Conservation (phyloP, 2,888 invertebrate genomes). For the Taenaris catops region DNA sequence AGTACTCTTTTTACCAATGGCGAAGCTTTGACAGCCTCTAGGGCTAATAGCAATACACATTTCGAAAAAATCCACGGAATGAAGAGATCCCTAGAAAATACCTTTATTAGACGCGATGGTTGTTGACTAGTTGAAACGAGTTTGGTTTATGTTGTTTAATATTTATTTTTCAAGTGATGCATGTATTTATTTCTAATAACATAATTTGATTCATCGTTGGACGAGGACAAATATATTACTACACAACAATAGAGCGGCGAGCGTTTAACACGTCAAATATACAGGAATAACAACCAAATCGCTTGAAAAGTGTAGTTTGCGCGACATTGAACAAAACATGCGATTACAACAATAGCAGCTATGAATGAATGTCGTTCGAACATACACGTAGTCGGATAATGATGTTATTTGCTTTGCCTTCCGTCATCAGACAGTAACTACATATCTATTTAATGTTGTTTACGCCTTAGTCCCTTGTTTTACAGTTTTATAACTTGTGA, state of each 20-base stretch:
- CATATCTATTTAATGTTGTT: slow-evolving; percentile 28
- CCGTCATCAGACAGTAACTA: slow-evolving; percentile 49
- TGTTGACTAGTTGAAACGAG: too few species aligned
- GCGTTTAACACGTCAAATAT: slow-evolving; percentile 11
- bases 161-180: too few species aligned
- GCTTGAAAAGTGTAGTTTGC: slow-evolving; percentile 38
- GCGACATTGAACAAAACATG: slow-evolving; percentile 64
- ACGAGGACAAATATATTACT: slow-evolving; percentile 2
- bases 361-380: slow-evolving; percentile 56
- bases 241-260: neutral
- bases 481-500: too few species aligned
- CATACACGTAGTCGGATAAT: slow-evolving; percentile 56
- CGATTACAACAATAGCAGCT: slow-evolving; percentile 58
- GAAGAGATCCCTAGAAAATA: too few species aligned
- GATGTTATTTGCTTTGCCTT: slow-evolving; percentile 65
- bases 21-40: too few species aligned
- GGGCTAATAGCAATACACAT: too few species aligned
- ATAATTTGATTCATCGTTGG: neutral
- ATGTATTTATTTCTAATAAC: too few species aligned
- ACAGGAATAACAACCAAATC: slow-evolving; percentile 29
- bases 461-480: too few species aligned
- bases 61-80: too few species aligned
- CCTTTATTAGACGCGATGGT: too few species aligned
- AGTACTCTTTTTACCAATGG: too few species aligned
- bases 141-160: too few species aligned